phyloP scores from a whole-genome alignment of 2,888 invertebrate species.

The Calameuta pallipes region DNA sequence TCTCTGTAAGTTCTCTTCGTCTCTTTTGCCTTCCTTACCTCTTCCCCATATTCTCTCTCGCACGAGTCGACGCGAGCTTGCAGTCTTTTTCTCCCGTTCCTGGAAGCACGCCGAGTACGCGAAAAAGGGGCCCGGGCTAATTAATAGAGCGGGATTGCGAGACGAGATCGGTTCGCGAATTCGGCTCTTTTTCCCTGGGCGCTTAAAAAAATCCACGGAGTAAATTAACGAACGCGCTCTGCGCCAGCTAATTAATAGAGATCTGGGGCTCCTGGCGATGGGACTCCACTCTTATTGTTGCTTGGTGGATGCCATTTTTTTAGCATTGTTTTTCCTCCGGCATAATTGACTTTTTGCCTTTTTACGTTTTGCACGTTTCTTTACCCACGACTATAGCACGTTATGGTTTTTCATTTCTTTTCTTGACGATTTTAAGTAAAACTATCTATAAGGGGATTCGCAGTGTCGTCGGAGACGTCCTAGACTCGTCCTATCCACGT shows the following conservation, averaged over 20 bases:
- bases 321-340: neutral
- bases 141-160: conserved; percentile 40
- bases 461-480: neutral
- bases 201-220: conserved; percentile 5
- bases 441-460: neutral
- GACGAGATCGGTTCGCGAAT: conserved; percentile 7
- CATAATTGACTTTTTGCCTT: neutral
- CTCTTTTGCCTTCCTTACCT: conserved; percentile 4
- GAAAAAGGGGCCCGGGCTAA: conserved; percentile 38
- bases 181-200: neutral
- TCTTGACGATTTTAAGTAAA: neutral
- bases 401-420: neutral
- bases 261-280: neutral
- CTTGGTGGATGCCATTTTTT: neutral
- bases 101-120: neutral
- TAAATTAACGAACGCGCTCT: conserved; percentile 3
- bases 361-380: neutral
- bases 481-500: neutral
- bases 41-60: neutral
- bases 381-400: neutral
- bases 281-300: neutral
- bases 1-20: neutral
- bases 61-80: neutral
- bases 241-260: neutral
- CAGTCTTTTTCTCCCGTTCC: neutral